Percentiles rank a stretch among this genome's conserved stretches.
Conservation (phyloP, 2,888 invertebrate genomes). For the Lumbricus terrestris region DNA sequence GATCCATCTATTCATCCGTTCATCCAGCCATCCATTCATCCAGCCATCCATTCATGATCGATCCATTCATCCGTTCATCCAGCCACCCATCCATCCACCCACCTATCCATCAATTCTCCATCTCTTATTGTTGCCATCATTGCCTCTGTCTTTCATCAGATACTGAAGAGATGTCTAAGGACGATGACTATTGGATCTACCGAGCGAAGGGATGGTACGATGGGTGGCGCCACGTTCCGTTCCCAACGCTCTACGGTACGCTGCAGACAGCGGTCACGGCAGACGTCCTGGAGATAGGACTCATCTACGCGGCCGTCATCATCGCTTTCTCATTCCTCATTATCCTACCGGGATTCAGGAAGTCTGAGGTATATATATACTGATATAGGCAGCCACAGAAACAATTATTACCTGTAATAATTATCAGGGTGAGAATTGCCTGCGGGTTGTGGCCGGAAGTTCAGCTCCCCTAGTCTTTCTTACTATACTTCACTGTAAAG, state of each 20-base stretch:
- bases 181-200: not conserved
- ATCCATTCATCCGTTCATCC: not conserved
- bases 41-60: no score
- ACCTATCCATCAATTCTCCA: not conserved
- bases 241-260: conserved; percentile 90
- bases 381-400: not conserved
- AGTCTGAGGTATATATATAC: conserved; percentile 51
- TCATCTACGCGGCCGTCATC: conserved; percentile 76
- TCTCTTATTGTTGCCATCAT: not conserved
- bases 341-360: conserved; percentile 80
- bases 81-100: no score
- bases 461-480: no score
- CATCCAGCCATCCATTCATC: no score
- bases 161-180: not conserved
- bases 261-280: conserved; percentile 93
- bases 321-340: conserved; percentile 90
- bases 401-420: no score
- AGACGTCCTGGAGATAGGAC: conserved; percentile 64
- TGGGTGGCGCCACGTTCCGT: conserved; percentile 93
- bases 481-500: no score
- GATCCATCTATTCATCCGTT: no score
- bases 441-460: no score
- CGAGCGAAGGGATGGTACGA: conserved; percentile 67
- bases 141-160: not conserved
- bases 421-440: no score